Percentiles rank a stretch among this genome's conserved stretches.
Conservation (phyloP, 2,113 vertebrate genomes). For the Hypanus sabinus region DNA sequence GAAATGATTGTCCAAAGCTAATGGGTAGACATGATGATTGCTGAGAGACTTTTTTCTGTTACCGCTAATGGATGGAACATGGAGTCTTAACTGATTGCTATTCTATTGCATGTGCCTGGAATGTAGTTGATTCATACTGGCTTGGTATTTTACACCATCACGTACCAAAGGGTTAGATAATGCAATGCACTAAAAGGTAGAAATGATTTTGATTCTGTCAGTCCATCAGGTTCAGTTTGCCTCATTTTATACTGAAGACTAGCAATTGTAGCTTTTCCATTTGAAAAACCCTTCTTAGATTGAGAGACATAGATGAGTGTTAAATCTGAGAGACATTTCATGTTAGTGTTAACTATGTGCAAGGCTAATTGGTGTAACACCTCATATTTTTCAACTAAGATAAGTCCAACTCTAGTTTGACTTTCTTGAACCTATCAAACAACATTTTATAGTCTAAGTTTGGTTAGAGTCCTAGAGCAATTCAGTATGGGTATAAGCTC, state of each 20-base stretch:
- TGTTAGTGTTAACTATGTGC: background rate
- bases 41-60: background rate
- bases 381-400: background rate
- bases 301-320: background rate
- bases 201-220: background rate
- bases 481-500: too few species aligned
- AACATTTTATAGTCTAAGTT: background rate
- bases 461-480: background rate
- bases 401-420: background rate
- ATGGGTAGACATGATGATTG: background rate
- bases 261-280: background rate
- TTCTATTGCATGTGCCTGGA: slow-evolving; percentile 17
- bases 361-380: background rate
- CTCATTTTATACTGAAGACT: background rate
- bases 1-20: background rate
- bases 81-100: background rate
- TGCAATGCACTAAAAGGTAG: background rate
- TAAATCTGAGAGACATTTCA: background rate
- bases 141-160: background rate
- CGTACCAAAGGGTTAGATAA: background rate
- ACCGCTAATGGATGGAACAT: background rate
- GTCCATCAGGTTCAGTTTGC: background rate
- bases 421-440: background rate
- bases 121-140: slow-evolving; percentile 19
- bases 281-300: background rate